Base-by-base conservation (phyloP, 2,888 invertebrate species). In the Zygothrica quintamaculata region DNA sequence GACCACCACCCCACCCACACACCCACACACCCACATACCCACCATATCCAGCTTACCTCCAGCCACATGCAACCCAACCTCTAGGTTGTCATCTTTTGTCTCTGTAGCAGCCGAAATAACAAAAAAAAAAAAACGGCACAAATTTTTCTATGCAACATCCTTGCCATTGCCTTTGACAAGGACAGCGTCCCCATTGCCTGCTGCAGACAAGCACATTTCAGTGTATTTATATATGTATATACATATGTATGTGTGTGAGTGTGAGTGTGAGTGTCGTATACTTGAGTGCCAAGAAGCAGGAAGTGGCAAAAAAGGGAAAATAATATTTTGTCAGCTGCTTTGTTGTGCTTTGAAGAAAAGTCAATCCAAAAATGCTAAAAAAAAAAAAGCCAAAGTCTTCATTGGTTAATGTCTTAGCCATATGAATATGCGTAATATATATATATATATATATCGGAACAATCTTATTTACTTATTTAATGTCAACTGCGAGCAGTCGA, bases 41-140 rank as follows among this genome's bases (percentile, higher is more conserved):
- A 8, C 36, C 12, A 31, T 7, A 6, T 12, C 8, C 16, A 12
- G 22, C 29, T 22, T 26, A 37, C 18, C 40, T 61, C 57, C 56
- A 29, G 4, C 29, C 4, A 7, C 57, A 59, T 48, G n/a, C 70
- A 55, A 58, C 34, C 59, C 18, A 8, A 61, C 43, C 69, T 78
- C 81, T 71, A 80, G 81, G 81, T 76, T 88, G 89, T 88, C 89
- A 89, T 86, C 89, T 89, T 89, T 88, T 88, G 88, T 89, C 85
- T 87, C 66, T 61, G 67, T 73, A 66, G 68, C 69, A 65, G 69
- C 80, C 67, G 37, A 74, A 67, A 77, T 52, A 60, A 76, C 46
- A 59, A 66, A 76, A 64, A 53, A 55, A 55, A 56, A 55, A 64
- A 53, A 58, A 36, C 50, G 26, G 58, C 71, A 73, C 75, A 53